phyloP scores from a whole-genome alignment of 2,888 invertebrate genomes.

The Chironomus tentans region DNA sequence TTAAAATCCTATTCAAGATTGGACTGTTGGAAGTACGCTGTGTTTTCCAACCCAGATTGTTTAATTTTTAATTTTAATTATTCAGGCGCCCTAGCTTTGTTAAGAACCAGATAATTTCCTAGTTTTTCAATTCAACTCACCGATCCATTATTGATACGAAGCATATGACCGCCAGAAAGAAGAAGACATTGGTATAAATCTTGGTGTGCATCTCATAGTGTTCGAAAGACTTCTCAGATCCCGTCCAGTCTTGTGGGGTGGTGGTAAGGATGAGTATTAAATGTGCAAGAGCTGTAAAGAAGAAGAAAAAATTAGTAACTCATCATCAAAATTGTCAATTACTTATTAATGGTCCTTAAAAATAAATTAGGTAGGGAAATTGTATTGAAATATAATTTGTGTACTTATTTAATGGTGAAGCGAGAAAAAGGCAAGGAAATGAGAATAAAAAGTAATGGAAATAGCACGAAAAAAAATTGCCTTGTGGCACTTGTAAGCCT shows the following conservation, averaged over 20 bases:
- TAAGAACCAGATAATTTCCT: too few relatives aligned
- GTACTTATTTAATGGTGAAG: too few relatives aligned
- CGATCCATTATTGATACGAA: constrained; percentile 49
- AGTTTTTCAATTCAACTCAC: constrained; percentile 35
- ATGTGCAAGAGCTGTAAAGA: constrained; percentile 38
- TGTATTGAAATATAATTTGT: too few relatives aligned
- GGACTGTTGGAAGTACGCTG: too few relatives aligned
- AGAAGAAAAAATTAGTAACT: neutral
- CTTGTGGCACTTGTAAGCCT: neutral
- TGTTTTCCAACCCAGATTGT: too few relatives aligned
- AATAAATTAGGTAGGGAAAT: too few relatives aligned
- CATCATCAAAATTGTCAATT: neutral
- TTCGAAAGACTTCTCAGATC: constrained; percentile 35
- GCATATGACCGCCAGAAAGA: constrained; percentile 46
- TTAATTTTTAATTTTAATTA: too few relatives aligned
- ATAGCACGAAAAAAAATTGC: neutral
- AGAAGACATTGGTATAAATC: constrained; percentile 44
- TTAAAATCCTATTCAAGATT: too few relatives aligned
- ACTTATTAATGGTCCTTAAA: neutral
- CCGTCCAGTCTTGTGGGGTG: constrained; percentile 39
- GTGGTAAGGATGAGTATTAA: constrained; percentile 41
- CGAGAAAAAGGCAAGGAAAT: neutral
- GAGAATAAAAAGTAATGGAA: neutral
- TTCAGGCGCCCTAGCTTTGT: too few relatives aligned
- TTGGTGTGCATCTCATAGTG: constrained; percentile 42